Base-by-base conservation (phyloP, 64 coral and sea anemone genomes). In the Actinia equina region DNA sequence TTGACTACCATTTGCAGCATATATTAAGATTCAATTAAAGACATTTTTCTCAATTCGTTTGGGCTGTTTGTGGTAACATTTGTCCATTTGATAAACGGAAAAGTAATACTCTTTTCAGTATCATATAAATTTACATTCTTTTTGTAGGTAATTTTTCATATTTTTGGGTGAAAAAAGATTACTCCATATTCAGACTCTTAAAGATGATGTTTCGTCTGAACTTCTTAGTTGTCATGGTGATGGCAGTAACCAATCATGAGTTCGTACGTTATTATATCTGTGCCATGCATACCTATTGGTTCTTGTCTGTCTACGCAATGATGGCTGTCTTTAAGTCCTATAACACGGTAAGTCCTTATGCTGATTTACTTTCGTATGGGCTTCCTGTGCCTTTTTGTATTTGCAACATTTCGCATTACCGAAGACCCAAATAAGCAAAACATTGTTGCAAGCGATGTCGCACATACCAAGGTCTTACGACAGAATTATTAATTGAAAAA, bases 131-230 rank as follows among this genome's bases (percentile, higher is more conserved):
- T 52, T 16, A 9, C 19, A 17, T 59, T 84, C 54, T 17, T 61
- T 85, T 85, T 62, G 55, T n/a, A 98, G 96, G 97, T 71, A 99
- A 99, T 84, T 99, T 99, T 64, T 99, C 93, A n/a, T 99, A 99
- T 81, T 99, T 99, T 59, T 99, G 90, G 93, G 89, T 91, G 89
- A 93, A 83, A 83, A 99, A 99, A 86, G 97, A 99, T 27, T 99
- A 93, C 59, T 95, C 97, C 22, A 86, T 99, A 17, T 99, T 99
- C 78, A 93, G 97, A 52, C 88, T 99, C 1, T 30, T 93, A 16
- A 95, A 95, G 78, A 99, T 99, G 97, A 95, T 99, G 97, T 99
- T 95, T 90, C 93, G 97, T 60, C 86, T 99, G 9, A 99, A 99
- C 63, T 99, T 99, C 71, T 76, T 99, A 61, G 97, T 99, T 89